phyloP scores from a whole-genome alignment of 2,888 invertebrate genomes.

The Drosophila borborema region DNA sequence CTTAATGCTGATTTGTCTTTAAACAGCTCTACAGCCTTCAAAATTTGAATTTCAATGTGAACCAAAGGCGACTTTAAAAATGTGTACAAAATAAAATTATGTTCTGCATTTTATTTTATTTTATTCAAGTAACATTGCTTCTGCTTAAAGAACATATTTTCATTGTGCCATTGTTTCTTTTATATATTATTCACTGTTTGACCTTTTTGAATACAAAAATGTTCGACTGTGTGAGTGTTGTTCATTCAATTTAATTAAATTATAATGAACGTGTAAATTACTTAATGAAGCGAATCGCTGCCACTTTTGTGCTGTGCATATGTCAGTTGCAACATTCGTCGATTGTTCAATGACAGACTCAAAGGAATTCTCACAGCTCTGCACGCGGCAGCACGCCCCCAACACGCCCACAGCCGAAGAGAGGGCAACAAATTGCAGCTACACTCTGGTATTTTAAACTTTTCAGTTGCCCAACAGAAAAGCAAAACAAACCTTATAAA shows the following conservation, averaged over 20 bases:
- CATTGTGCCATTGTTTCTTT: too few relatives aligned
- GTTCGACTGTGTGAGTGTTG: constrained; percentile 15
- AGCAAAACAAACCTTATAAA: not conserved
- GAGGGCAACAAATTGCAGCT: constrained; percentile 4
- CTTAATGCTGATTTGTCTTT: constrained; percentile 49
- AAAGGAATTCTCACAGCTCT: constrained; percentile 37
- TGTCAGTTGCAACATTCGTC: constrained; percentile 52
- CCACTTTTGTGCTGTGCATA: constrained; percentile 42
- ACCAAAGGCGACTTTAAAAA: not conserved
- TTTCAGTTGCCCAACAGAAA: constrained; percentile 1
- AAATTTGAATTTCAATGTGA: constrained; percentile 15
- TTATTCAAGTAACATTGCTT: not conserved
- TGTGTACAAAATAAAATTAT: not conserved
- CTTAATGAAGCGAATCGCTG: constrained; percentile 68
- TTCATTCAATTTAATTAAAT: constrained; percentile 65
- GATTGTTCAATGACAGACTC: constrained; percentile 48
- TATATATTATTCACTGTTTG: not conserved
- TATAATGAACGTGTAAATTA: constrained; percentile 69
- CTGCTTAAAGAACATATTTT: not conserved
- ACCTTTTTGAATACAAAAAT: not conserved
- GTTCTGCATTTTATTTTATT: not conserved
- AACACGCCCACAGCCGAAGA: constrained; percentile 1
- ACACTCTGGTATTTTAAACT: constrained; percentile 9
- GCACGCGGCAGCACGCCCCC: constrained; percentile 9
- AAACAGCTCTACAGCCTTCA: constrained; percentile 33